These are phyloP conservation scores for Leptonema lineaticorne DNA, from an alignment of 1,140 invertebrate species.

Conservation along the genomic window DNA sequence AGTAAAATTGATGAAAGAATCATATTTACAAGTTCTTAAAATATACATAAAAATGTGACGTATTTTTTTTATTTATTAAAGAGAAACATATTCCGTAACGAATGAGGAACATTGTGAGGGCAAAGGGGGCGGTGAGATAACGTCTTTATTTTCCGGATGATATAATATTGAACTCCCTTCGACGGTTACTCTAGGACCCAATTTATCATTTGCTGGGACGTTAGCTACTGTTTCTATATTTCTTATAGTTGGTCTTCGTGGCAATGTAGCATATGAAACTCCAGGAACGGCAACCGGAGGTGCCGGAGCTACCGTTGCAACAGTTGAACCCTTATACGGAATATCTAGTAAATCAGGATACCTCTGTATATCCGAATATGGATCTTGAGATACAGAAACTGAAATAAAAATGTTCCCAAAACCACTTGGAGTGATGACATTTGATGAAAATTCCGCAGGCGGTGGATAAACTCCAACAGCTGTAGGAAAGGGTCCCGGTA, in stretches of 20 bases:
- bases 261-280: slow-evolving; percentile 64
- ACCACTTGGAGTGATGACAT: slow-evolving; percentile 38
- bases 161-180: slow-evolving; percentile 81
- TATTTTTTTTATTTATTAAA: too few species aligned
- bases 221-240: slow-evolving; percentile 52
- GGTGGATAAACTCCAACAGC: slow-evolving; percentile 35
- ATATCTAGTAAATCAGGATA: slow-evolving; percentile 79
- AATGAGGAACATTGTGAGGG: slow-evolving; percentile 34
- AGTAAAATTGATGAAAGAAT: slow-evolving; percentile 22
- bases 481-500: slow-evolving; percentile 36
- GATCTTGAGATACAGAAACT: slow-evolving; percentile 70
- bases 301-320: slow-evolving; percentile 42
- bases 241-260: slow-evolving; percentile 53
- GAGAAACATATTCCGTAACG: slow-evolving; percentile 39
- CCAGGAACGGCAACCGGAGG: slow-evolving; percentile 39
- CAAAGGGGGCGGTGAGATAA: slow-evolving; percentile 28
- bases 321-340: slow-evolving; percentile 61
- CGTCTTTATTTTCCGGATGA: slow-evolving; percentile 61
- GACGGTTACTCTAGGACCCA: slow-evolving; percentile 84
- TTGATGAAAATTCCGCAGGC: slow-evolving; percentile 49
- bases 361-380: slow-evolving; percentile 59
- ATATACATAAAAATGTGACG: too few species aligned
- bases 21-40: slow-evolving; percentile 35
- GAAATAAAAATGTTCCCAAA: slow-evolving; percentile 76
- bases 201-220: slow-evolving; percentile 78